Base-by-base conservation (phyloP, 2,888 invertebrate species). In the Orthosia incerta region DNA sequence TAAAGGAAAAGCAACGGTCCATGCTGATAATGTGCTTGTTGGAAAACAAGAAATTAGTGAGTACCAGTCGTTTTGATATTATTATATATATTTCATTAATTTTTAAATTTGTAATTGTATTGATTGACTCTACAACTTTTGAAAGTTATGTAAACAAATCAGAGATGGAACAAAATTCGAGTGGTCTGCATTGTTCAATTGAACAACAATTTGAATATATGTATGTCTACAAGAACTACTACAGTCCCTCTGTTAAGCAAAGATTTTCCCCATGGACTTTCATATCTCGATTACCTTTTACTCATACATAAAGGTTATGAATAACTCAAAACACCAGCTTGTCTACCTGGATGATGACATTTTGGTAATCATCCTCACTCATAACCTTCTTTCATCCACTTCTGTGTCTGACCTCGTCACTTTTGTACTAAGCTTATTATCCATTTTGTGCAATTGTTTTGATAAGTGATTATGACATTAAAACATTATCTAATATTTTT, bases 11-110 rank as follows among this genome's bases (percentile, higher is more conserved):
- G 9, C 20, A 20, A 31, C 61, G 0, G 0, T 71, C 2, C 15
- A n/a, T 20, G 67, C 7, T 51, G 75, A 85, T 18, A 81, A 56
- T 45, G 1, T 85, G 7, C 55, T 66, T 5, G 11, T 85, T 12
- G 85, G 85, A 57, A 77, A 63, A 45, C 76, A 79, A 67, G 85
- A 85, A 16, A 71, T 85, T 12, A 85, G 85, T 85, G n/a, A 85
- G 85, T 83, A 15, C 12, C 20, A 45, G 16, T 3, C 15, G 7
- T 18, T 51, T 61, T 15, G 0, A 18, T 18, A 39, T 9, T 23
- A 23, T 39, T 39, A 7, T 31, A 31, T 39, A 9, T 39, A 3
- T 7, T 39, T 39, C 9, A 9, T 39, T 9, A 39, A 39, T 39
- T 39, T 31, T 31, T 7, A 7, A 31, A 31, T 31, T 39, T 39